Evolutionary conservation across 2,113 vertebrate genomes (phyloP), one percentile per base, ranked within the genome.

Genomic region (Entelurus aequoreus): DNA sequence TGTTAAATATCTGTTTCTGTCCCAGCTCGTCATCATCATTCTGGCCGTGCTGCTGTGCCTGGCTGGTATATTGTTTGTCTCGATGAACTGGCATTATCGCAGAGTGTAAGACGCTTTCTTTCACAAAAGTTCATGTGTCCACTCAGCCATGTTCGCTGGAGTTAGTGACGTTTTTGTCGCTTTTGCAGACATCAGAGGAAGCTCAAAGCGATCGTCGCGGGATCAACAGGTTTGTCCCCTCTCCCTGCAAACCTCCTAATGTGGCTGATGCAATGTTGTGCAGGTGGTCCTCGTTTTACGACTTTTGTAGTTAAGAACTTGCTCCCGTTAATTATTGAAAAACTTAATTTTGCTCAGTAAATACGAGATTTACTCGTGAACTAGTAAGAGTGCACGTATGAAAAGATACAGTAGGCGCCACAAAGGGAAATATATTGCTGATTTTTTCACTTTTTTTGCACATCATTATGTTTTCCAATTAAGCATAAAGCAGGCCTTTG

Each of bases 31-130:
- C n/a, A 97, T 96, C 84, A 97, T 99, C 0, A 94, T 98, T 77
- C 85, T 99, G 83, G 96, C 96, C 0, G 89, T 96, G 65, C 91
- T 99, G 75, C 93, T 99, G 62, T 96, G 98, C 86, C 83, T 98
- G 86, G 95, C 94, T 3, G 93, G 94, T 67, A 91, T 96, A 91
- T 87, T 98, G 62, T 98, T 99, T 76, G 92, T 96, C 87, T 91
- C 96, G 74, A 97, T 96, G 94, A 98, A 97, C 87, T 98, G 96
- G 95, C 98, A 99, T 87, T 99, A 98, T 86, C 90, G 94, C 73
- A 94, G 94, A 69, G 87, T 93, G 96, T 99, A 90, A 97, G 97
- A 89, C 50, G 54, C 46, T 14, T 42, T 63, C 8, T 19, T 57
- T 42, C 47, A 1, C n/a, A 11, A 16, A 56, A 19, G 28, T n/a